These are phyloP conservation scores for Cartodere bifasciata DNA, from an alignment of 2,888 invertebrate genomes.

Conservation along the genomic window DNA sequence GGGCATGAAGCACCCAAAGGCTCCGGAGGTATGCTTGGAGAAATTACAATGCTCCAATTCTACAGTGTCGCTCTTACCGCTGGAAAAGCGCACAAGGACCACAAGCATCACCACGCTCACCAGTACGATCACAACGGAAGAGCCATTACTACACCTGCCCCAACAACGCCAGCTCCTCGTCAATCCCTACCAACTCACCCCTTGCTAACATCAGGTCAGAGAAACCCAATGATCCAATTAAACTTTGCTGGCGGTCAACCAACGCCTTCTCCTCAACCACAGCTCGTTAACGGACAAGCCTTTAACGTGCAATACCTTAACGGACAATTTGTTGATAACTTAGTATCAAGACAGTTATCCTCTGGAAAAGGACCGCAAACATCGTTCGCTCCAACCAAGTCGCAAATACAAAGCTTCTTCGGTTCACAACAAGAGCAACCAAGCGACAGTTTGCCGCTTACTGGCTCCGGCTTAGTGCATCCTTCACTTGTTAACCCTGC, in stretches of 20 bases:
- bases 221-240: slow-evolving; percentile 44
- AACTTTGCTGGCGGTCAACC: slow-evolving; percentile 37
- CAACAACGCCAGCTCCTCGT: slow-evolving; percentile 42
- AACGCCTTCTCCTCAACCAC: slow-evolving; percentile 16
- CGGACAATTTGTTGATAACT: slow-evolving; percentile 44
- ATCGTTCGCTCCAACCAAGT: slow-evolving; percentile 15
- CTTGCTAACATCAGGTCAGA: slow-evolving; percentile 48
- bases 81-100: slow-evolving; percentile 76
- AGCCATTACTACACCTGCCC: slow-evolving; percentile 45
- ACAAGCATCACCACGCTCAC: slow-evolving; percentile 78
- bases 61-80: slow-evolving; percentile 72
- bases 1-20: slow-evolving; percentile 39
- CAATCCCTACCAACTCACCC: slow-evolving; percentile 39
- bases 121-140: slow-evolving; percentile 63
- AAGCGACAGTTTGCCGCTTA: slow-evolving; percentile 14
- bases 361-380: slow-evolving; percentile 18
- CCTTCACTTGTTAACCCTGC: slow-evolving; percentile 41
- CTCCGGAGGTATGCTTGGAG: slow-evolving; percentile 54
- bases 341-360: slow-evolving; percentile 23
- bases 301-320: slow-evolving; percentile 47
- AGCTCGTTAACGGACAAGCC: slow-evolving; percentile 39
- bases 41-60: slow-evolving; percentile 68
- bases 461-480: slow-evolving; percentile 27
- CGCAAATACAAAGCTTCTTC: slow-evolving; percentile 15
- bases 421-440: slow-evolving; percentile 9